A percentile compares a stretch with the other conserved stretches of the same genome.
phyloP scores from a whole-genome alignment of 2,888 invertebrate genomes.

The Drosophila birchii region DNA sequence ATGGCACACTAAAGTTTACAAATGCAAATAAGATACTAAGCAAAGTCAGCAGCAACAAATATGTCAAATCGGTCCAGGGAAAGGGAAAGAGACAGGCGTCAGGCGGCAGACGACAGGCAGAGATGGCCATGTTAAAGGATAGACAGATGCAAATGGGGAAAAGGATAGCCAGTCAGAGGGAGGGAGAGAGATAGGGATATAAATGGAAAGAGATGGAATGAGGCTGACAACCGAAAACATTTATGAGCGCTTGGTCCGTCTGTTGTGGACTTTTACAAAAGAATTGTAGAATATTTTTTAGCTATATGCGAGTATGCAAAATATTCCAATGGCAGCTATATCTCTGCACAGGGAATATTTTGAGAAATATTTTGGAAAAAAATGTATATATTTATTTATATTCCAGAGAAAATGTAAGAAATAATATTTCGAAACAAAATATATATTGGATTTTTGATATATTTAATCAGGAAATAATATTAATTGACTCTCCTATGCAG shows the following conservation, averaged over 20 bases:
- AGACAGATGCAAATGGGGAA: conserved; percentile 43
- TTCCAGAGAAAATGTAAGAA: too few species aligned
- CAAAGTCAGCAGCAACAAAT: conserved; percentile 78
- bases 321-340: conserved; percentile 20
- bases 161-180: conserved; percentile 9
- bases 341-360: conserved; percentile 24
- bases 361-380: neutral
- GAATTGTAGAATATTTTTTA: conserved; percentile 76
- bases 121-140: conserved; percentile 20
- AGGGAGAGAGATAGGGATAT: conserved; percentile 22
- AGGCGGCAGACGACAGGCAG: conserved; percentile 23
- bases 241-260: conserved; percentile 69
- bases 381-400: neutral
- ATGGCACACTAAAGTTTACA: conserved; percentile 75
- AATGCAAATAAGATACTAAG: conserved; percentile 79
- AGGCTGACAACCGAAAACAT: conserved; percentile 54
- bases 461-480: too few species aligned
- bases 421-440: too few species aligned
- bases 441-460: too few species aligned
- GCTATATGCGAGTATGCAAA: conserved; percentile 71
- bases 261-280: conserved; percentile 77
- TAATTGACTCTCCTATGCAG: too few species aligned
- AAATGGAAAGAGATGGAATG: conserved; percentile 10
- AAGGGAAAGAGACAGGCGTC: conserved; percentile 29
- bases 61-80: conserved; percentile 63